Evolutionary conservation across 2,888 invertebrate genomes (phyloP), one percentile per base, ranked within the genome.

Genomic region (Leptopilina drosophilae): DNA sequence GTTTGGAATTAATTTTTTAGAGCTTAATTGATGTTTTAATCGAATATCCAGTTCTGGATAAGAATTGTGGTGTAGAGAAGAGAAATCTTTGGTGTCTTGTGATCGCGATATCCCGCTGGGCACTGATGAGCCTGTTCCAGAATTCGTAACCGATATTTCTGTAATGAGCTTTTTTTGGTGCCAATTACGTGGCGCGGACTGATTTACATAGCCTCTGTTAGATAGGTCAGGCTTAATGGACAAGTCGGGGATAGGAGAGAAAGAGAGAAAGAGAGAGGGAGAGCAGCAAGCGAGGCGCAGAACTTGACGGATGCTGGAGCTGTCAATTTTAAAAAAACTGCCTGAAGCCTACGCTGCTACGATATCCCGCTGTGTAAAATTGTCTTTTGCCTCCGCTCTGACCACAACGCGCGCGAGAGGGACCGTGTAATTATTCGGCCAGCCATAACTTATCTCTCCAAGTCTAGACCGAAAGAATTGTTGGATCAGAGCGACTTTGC

Each of bases 381-480:
- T 91, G 91, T 91, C 91, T 91, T 91, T 90, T 90, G 91, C 91
- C 91, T 91, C 90, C 86, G 89, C 88, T 87, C 85, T 84, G 87
- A 88, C 89, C 89, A 87, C 90, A 88, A 86, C 85, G 86, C 79
- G 85, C 84, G 84, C 84, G 83, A 84, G 86, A 83, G 86, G 85
- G 87, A 87, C 88, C 90, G 86, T 90, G 90, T 91, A 91, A 91
- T 91, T 91, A 91, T 91, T 91, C 89, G 87, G 87, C 86, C 87
- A 87, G 87, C 87, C 88, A 90, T 91, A 90, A 91, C 87, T 91
- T 90, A 91, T 88, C 85, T 86, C 86, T 86, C 86, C 78, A 79
- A 84, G 85, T 85, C 86, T 86, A 84, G 85, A 82, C 82, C 82
- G 81, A 79, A 78, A 77, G 79, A 80, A 83, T 82, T 80, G 82